Percentiles rank a stretch among this genome's conserved stretches.
Evolutionary conservation across 2,888 invertebrate genomes (phyloP).

Genomic region (Ptycholaimellus sp.): DNA sequence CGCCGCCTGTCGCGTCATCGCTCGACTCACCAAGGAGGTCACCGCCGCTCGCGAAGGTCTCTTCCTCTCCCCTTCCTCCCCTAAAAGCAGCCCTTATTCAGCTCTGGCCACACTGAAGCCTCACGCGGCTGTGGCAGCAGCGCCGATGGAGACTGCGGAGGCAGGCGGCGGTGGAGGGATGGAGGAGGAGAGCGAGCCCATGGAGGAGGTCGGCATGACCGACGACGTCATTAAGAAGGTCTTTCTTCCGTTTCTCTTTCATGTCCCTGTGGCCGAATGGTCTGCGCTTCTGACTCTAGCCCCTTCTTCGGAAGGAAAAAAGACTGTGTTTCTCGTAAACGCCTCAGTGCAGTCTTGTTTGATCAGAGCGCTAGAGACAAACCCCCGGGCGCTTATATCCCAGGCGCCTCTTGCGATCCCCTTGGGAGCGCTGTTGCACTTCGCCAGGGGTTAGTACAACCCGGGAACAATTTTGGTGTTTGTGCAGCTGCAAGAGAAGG

Average conservation of each 20-base stretch:
- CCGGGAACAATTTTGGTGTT: too few relatives aligned
- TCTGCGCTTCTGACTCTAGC: neutral
- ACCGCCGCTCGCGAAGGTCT: conserved; percentile 69
- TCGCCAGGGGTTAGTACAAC: too few relatives aligned
- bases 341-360: neutral
- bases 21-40: conserved; percentile 84
- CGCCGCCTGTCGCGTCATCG: conserved; percentile 93
- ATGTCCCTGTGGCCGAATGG: neutral
- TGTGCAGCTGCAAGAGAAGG: conserved; percentile 34
- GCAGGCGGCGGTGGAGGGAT: conserved; percentile 10
- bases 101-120: conserved; percentile 94
- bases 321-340: neutral
- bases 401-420: too few relatives aligned
- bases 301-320: neutral
- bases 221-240: conserved; percentile 65
- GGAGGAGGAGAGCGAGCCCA: conserved; percentile 49
- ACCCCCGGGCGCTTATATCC: too few relatives aligned
- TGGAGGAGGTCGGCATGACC: conserved; percentile 70
- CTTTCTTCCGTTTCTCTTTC: conserved; percentile 7
- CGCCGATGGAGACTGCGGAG: conserved; percentile 2
- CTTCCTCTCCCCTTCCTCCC: neutral
- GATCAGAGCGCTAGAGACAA: too few relatives aligned
- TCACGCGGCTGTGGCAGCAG: conserved; percentile 47
- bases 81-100: conserved; percentile 10
- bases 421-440: too few relatives aligned